These are phyloP conservation scores for Thrips palmi DNA, from an alignment of 1,140 invertebrate genomes.

Conservation along the genomic window DNA sequence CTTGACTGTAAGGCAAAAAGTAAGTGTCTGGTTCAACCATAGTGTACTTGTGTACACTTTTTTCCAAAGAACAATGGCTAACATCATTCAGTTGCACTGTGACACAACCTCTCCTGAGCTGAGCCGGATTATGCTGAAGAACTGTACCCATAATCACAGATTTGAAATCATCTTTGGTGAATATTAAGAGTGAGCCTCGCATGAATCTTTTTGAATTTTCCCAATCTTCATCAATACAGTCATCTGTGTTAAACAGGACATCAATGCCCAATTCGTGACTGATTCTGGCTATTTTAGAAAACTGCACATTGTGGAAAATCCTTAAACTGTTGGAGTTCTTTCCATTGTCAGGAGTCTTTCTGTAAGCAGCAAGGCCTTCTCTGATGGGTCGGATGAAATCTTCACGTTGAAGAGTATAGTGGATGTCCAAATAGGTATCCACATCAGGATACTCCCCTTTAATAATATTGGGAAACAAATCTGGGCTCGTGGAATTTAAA, in stretches of 20 bases:
- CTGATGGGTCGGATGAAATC: conserved; percentile 1
- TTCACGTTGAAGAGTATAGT: not conserved
- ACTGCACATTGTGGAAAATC: not conserved
- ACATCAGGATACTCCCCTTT: too few relatives aligned
- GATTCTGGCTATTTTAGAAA: not conserved
- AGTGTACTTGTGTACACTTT: conserved; percentile 20
- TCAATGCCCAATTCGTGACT: not conserved
- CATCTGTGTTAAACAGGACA: not conserved
- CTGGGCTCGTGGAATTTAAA: too few relatives aligned
- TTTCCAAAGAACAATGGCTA: conserved; percentile 14
- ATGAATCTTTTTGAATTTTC: conserved; percentile 36
- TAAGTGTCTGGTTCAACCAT: conserved; percentile 46
- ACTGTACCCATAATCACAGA: conserved; percentile 46
- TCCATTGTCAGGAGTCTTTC: not conserved
- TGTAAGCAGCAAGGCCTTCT: conserved; percentile 1
- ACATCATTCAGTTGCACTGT: too few relatives aligned
- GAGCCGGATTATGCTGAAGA: conserved; percentile 29
- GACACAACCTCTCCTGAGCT: conserved; percentile 29
- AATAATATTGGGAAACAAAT: too few relatives aligned
- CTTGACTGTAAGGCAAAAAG: conserved; percentile 44
- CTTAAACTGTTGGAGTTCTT: not conserved
- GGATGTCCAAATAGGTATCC: conserved; percentile 4
- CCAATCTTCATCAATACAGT: conserved; percentile 12
- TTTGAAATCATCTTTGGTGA: conserved; percentile 45
- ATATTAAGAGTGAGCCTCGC: conserved; percentile 46